phyloP scores from a whole-genome alignment of 2,113 vertebrate species.

The Telmatochromis sp. region DNA sequence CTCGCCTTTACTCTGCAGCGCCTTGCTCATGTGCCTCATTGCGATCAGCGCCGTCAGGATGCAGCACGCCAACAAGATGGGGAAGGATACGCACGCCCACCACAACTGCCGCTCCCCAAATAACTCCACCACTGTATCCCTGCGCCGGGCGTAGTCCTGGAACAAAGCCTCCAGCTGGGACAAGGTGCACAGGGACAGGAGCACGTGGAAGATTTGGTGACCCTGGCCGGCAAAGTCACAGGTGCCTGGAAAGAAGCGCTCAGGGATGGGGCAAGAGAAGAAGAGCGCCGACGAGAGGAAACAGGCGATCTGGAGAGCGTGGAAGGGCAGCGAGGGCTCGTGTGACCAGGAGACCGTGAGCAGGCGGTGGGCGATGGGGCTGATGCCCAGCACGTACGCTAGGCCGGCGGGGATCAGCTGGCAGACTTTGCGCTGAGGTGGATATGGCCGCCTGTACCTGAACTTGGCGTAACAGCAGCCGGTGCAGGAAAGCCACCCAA shows the following conservation, averaged over 20 bases:
- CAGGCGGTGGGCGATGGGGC: conserved; percentile 81
- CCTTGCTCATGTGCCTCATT: conserved; percentile 66
- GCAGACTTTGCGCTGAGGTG: conserved; percentile 81
- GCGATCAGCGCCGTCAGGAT: conserved; percentile 71
- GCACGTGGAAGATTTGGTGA: conserved; percentile 90
- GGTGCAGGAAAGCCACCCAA: conserved; percentile 83
- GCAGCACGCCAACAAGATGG: conserved; percentile 72
- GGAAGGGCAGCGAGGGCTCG: conserved; percentile 78
- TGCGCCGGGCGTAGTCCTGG: conserved; percentile 77
- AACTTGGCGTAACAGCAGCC: conserved; percentile 88
- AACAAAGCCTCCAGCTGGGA: conserved; percentile 88
- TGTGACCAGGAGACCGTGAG: conserved; percentile 69
- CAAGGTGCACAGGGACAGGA: conserved; percentile 83
- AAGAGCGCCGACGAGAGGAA: conserved; percentile 84
- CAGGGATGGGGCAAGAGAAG: conserved; percentile 87
- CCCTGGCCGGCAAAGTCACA: conserved; percentile 88
- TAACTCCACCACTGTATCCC: conserved; percentile 68
- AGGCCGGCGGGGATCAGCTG: conserved; percentile 83
- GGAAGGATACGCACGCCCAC: conserved; percentile 74
- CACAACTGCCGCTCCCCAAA: conserved; percentile 72
- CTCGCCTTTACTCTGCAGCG: conserved; percentile 46
- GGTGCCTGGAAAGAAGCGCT: conserved; percentile 84
- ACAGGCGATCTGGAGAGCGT: conserved; percentile 81
- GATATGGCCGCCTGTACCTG: conserved; percentile 83
- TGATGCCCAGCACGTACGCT: conserved; percentile 84